phyloP scores from a whole-genome alignment of 2,113 vertebrate species.

The Sterrhoptilus dennistouni region DNA sequence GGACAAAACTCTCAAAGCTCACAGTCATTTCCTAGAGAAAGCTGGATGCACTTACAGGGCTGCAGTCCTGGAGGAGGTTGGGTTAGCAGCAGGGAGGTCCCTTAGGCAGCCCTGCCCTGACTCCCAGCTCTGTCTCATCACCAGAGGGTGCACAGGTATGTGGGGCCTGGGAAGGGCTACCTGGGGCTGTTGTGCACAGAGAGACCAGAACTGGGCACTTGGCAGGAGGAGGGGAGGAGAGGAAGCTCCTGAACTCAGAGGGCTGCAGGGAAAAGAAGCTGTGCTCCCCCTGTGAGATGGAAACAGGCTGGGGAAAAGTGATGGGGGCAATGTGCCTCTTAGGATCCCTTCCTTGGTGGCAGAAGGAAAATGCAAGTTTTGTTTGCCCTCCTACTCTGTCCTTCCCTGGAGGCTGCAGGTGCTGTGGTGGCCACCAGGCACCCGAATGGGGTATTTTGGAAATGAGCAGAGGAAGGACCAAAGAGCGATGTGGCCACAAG shows the following conservation, averaged over 20 bases:
- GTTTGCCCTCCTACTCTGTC: rapidly evolving
- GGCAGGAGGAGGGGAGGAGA: background rate
- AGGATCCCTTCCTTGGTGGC: background rate
- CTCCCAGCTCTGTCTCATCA: background rate
- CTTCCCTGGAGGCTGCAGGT: background rate
- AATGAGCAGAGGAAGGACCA: background rate
- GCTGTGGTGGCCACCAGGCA: too few relatives aligned
- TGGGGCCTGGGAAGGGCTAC: background rate
- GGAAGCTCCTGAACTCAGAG: background rate
- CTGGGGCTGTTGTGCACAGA: background rate
- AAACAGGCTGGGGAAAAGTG: background rate
- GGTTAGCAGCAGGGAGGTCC: background rate
- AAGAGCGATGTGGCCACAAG: background rate
- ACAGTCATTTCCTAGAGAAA: background rate
- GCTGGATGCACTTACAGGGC: background rate
- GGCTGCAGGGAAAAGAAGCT: background rate
- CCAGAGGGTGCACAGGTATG: rapidly evolving
- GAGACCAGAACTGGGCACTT: background rate
- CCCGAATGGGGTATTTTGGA: background rate
- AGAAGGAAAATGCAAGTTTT: rapidly evolving
- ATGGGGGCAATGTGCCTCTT: background rate
- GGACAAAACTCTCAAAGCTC: background rate
- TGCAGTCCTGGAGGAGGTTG: background rate
- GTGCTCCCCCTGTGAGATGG: background rate
- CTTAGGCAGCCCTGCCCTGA: background rate